Conservation (phyloP, 2,113 vertebrate genomes). For the Macrotus californicus region DNA sequence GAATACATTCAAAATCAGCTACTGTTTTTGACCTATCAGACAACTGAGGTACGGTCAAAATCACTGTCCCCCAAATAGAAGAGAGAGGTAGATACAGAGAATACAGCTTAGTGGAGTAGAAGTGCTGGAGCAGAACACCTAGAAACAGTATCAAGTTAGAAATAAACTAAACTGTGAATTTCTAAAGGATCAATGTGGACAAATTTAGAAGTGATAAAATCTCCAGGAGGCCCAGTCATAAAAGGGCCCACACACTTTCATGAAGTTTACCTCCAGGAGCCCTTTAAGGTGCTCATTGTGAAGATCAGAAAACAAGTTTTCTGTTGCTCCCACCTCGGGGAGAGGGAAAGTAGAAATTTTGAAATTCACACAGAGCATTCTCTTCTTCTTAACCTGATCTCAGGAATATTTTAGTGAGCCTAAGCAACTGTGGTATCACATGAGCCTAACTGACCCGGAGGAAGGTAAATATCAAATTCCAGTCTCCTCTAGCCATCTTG, state of each 20-base stretch:
- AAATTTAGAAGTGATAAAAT: not conserved
- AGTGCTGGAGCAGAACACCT: not conserved
- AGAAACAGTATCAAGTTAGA: not conserved
- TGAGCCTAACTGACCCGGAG: not conserved
- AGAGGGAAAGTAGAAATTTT: not conserved
- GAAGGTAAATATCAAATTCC: not conserved
- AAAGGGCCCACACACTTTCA: not conserved
- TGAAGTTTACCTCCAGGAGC: not conserved
- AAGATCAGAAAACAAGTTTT: not conserved
- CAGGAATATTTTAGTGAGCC: not conserved
- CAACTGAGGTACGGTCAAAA: not conserved
- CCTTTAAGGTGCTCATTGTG: not conserved
- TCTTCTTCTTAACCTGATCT: not conserved
- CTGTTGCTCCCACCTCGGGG: not conserved
- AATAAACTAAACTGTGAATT: not conserved
- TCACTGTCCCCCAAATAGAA: not conserved
- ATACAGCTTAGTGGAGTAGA: not conserved
- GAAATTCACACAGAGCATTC: not conserved
- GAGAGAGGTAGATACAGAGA: not conserved
- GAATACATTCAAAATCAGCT: not conserved
- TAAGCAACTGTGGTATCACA: not conserved
- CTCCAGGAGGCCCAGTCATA: not conserved
- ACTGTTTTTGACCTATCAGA: not conserved
- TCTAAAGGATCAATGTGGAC: not conserved
- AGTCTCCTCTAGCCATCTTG: not conserved